Base-by-base conservation (phyloP, 1,140 invertebrate species). In the Planococcus citri region DNA sequence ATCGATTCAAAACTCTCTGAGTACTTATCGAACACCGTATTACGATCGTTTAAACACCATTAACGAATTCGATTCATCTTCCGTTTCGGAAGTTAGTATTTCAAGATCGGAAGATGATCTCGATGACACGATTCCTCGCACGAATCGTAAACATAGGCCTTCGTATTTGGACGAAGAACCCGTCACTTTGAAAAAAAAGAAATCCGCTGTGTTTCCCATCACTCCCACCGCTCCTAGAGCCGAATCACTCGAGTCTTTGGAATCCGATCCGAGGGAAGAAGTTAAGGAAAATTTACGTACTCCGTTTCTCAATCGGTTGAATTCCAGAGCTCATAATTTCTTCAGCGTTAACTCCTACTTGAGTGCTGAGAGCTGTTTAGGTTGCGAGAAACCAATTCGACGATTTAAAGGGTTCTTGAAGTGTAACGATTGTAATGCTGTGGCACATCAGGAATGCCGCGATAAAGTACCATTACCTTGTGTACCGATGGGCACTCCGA, bases 391-490 rank as follows among this genome's bases (percentile, higher is more conserved):
- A 27, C 10, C 10, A 6, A 64, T 64, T n/a, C 17, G 57, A 22
- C 10, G 9, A 2, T 9, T 24, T 25, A 24, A 14, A 17, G 24
- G 6, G 3, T 88, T 85, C 20, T 77, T 88, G 60, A 89, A 88
- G 78, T 95, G 92, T 77, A 80, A 82, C 76, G 86, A 89, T 73
- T 95, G 92, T 76, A 83, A 85, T 72, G 85, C 87, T 27, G 83
- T 85, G 37, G 85, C 88, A 74, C 92, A 95, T 79, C 77, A 82
- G 6, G 87, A 91, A 76, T 95, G 92, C 76, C 89, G 87, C 79
- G 85, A 88, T 73, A 79, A 86, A 72, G 81, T 92, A 24, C 89
- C 91, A 22, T 77, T 93, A 72, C 91, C 91, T 0, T 95, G 92
- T 78, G 81, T 92, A 68, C 85, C 88, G 70, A 79, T 82, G 57